Evolutionary conservation across 2,888 invertebrate species (phyloP).

Genomic region (Gastrophysa polygoni): DNA sequence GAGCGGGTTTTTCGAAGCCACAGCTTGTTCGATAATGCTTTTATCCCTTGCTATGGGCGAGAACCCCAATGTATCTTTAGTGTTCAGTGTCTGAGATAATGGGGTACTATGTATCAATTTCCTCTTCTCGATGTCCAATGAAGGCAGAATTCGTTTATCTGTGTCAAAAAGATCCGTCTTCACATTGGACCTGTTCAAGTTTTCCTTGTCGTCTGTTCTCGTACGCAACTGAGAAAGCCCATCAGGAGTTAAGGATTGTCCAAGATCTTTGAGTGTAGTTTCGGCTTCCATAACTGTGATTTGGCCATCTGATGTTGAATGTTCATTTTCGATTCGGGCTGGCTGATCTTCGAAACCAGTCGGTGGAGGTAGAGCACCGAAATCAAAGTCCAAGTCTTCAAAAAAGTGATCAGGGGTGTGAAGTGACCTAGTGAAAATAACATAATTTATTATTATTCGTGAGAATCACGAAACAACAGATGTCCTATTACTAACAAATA

Average conservation of each 20-base stretch:
- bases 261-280: not conserved
- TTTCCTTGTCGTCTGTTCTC: not conserved
- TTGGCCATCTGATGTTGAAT: constrained; percentile 6
- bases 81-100: not conserved
- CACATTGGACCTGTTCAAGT: not conserved
- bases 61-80: not conserved
- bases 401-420: not conserved
- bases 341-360: constrained; percentile 36
- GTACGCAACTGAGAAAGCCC: constrained; percentile 4
- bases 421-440: not conserved
- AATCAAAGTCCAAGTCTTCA: constrained; percentile 24
- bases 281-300: constrained; percentile 11
- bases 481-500: no score
- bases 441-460: no score
- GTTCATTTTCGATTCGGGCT: not conserved
- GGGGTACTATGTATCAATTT: no score
- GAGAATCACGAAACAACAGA: no score
- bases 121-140: no score
- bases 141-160: no score
- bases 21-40: constrained; percentile 4
- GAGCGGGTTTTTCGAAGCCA: not conserved
- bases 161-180: not conserved
- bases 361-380: constrained; percentile 39
- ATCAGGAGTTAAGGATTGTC: constrained; percentile 14
- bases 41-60: constrained; percentile 32